These are phyloP conservation scores for Corythoichthys haematopterus DNA, from an alignment of 2,113 vertebrate genomes.

Conservation along the genomic window DNA sequence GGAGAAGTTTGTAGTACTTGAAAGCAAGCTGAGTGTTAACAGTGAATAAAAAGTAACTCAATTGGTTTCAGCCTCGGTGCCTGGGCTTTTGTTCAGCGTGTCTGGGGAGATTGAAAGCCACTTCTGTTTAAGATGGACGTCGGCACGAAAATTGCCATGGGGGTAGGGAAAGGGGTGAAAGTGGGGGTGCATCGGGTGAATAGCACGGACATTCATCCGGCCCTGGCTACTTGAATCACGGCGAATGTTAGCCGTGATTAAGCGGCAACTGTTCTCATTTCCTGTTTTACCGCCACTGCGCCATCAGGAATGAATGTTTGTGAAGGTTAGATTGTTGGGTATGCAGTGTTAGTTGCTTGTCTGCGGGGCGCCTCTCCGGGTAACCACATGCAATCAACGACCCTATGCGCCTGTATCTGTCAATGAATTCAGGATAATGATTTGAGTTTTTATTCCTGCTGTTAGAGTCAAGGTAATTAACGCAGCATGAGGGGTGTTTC, in stretches of 20 bases:
- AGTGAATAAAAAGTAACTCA: background rate
- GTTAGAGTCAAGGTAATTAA: slow-evolving; percentile 43
- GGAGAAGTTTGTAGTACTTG: background rate
- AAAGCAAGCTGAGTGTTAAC: background rate
- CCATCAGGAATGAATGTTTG: slow-evolving; percentile 27
- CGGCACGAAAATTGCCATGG: slow-evolving; percentile 30
- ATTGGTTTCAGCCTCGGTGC: slow-evolving; percentile 2
- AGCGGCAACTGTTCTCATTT: slow-evolving; percentile 14
- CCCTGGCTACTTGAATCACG: slow-evolving; percentile 12
- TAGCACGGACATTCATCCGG: slow-evolving; percentile 28
- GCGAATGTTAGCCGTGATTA: slow-evolving; percentile 34
- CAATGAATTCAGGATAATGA: slow-evolving; percentile 32
- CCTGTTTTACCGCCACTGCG: slow-evolving; percentile 7
- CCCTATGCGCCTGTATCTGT: slow-evolving; percentile 33
- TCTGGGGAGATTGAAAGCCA: slow-evolving; percentile 38
- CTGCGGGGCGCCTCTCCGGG: slow-evolving; percentile 1
- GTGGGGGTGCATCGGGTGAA: slow-evolving; percentile 33
- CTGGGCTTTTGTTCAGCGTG: slow-evolving; percentile 24
- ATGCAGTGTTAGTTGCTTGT: background rate
- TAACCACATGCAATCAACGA: slow-evolving; percentile 28
- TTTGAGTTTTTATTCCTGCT: background rate
- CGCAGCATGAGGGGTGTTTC: slow-evolving; percentile 26
- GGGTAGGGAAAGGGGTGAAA: no score
- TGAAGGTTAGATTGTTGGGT: slow-evolving; percentile 6
- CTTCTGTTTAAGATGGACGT: slow-evolving; percentile 30